Percentiles rank a stretch among this genome's conserved stretches.
Conservation (phyloP, 2,113 vertebrate genomes). For the Otocyon megalotis region DNA sequence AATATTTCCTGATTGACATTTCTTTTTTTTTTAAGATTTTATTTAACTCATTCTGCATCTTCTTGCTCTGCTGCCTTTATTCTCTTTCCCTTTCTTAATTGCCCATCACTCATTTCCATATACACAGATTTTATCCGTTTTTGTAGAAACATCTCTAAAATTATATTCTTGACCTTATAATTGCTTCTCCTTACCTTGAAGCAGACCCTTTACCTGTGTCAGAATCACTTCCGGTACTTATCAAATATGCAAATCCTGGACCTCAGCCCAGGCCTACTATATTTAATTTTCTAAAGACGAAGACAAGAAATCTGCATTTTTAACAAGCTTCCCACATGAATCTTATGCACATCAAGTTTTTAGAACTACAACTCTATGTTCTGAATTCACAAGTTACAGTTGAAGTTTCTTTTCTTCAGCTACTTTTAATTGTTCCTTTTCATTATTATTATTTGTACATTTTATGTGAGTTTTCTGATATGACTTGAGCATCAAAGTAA, state of each 20-base stretch:
- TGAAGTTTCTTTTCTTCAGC: not conserved
- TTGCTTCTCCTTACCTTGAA: not conserved
- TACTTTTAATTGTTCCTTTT: not conserved
- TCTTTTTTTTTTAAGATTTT: no score
- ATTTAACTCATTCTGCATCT: not conserved
- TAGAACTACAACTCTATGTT: not conserved
- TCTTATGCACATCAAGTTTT: not conserved
- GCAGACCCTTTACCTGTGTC: not conserved
- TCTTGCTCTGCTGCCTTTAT: not conserved
- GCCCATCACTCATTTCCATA: not conserved
- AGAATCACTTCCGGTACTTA: not conserved
- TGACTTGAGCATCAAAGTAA: slow-evolving; percentile 7
- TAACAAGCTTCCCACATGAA: not conserved
- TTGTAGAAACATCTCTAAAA: not conserved
- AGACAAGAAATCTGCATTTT: not conserved
- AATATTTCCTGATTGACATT: not conserved
- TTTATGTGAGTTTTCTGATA: not conserved
- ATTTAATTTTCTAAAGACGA: slow-evolving; percentile 6
- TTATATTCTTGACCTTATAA: not conserved
- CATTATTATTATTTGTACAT: not conserved
- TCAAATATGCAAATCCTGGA: not conserved
- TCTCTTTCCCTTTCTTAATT: not conserved
- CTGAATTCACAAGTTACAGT: slow-evolving; percentile 9
- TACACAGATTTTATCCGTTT: not conserved
- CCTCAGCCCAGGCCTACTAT: not conserved